Percentiles rank a stretch among this genome's conserved stretches.
Evolutionary conservation across 2,888 invertebrate species (phyloP).

Genomic region (Acanthosepion pharaonis): DNA sequence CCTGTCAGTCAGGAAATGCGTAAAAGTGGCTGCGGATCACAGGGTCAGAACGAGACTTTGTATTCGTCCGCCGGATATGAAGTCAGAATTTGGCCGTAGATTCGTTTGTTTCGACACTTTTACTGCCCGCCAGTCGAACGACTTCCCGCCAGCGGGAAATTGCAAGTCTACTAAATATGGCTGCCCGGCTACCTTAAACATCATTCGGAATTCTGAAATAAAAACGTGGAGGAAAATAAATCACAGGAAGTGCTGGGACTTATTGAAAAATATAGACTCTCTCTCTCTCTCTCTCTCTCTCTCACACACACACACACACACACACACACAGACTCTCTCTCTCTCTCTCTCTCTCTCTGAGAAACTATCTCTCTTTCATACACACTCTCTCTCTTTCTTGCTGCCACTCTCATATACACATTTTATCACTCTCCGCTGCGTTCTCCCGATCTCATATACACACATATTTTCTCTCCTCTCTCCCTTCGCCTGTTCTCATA

Average conservation of each 20-base stretch:
- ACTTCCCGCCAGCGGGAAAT: background rate
- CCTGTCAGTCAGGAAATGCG: background rate
- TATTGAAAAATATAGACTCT: background rate
- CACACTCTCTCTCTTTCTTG: too few species aligned
- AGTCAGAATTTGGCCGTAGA: background rate
- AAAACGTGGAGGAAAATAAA: background rate
- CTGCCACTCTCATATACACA: too few species aligned
- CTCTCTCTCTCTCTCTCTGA: too few species aligned
- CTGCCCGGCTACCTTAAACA: background rate
- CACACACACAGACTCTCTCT: too few species aligned
- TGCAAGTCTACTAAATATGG: background rate
- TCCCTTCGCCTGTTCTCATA: too few species aligned
- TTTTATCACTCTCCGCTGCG: too few species aligned
- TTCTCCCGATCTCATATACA: too few species aligned
- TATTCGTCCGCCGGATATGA: background rate
- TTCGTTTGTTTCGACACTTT: conserved; percentile 4
- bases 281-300: background rate
- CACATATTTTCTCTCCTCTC: too few species aligned
- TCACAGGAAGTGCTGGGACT: background rate
- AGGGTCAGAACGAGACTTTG: conserved; percentile 20
- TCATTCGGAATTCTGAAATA: background rate
- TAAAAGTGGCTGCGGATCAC: background rate
- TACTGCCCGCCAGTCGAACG: background rate
- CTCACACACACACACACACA: background rate
- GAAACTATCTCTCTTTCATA: too few species aligned